Conservation (phyloP, 2,797 vertebrate species). For the Lepus townsendii region DNA sequence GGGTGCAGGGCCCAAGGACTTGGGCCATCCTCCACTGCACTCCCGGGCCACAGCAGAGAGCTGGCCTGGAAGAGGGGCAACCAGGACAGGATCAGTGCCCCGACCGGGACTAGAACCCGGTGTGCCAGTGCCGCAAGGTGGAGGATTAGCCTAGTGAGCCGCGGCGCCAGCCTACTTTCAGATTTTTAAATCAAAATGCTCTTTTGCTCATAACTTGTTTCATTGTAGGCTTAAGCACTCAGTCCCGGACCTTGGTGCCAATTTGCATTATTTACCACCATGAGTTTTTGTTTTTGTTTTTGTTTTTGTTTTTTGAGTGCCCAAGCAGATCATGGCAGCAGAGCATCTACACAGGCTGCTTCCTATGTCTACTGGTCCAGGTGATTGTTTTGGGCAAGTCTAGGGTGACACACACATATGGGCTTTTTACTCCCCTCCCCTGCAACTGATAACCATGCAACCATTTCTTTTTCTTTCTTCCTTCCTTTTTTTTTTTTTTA, state of each 20-base stretch:
- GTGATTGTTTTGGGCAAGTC: not conserved
- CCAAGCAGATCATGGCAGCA: not conserved
- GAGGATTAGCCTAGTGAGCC: too few relatives aligned
- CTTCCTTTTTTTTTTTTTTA: too few relatives aligned
- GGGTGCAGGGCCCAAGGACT: too few relatives aligned
- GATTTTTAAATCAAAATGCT: conserved; percentile 49
- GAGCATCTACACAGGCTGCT: not conserved
- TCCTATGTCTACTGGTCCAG: not conserved
- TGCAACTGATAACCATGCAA: not conserved
- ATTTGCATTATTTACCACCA: conserved; percentile 17
- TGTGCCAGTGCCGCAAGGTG: too few relatives aligned
- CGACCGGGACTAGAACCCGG: too few relatives aligned
- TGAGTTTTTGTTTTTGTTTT: not conserved
- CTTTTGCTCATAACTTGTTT: conserved; percentile 34
- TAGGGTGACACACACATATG: not conserved
- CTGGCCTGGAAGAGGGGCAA: too few relatives aligned
- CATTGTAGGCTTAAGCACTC: conserved; percentile 49
- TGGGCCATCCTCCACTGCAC: too few relatives aligned
- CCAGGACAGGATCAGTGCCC: too few relatives aligned
- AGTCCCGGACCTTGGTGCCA: conserved; percentile 12
- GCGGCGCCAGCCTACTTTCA: not conserved
- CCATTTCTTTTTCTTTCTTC: not conserved
- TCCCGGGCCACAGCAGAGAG: too few relatives aligned
- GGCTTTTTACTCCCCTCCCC: not conserved
- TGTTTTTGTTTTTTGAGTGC: not conserved